Conservation (phyloP, 2,113 vertebrate species). For the Climacteris rufus region DNA sequence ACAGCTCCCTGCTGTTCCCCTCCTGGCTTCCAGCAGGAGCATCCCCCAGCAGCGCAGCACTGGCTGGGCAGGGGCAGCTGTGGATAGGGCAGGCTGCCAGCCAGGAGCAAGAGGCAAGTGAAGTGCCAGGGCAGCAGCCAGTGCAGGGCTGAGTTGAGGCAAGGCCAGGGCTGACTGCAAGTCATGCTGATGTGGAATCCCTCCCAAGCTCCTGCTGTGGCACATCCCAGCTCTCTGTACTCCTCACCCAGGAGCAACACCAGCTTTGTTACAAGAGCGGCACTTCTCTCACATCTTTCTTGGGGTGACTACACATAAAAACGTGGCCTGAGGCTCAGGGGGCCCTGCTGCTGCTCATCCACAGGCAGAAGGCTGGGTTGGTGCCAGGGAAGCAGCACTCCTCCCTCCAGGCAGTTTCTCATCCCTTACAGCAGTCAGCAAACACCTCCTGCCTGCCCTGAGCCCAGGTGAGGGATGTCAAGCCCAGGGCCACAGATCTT, state of each 20-base stretch:
- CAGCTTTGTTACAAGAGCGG: accelerated
- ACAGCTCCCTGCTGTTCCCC: background rate
- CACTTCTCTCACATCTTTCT: background rate
- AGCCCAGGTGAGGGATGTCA: background rate
- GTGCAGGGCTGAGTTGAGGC: accelerated
- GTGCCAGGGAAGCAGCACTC: background rate
- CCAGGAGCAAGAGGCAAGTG: background rate
- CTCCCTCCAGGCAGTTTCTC: background rate
- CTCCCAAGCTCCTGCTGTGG: background rate
- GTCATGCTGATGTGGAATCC: slow-evolving; percentile 25
- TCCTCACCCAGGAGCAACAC: background rate
- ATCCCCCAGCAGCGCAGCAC: background rate
- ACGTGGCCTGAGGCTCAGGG: background rate
- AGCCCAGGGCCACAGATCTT: background rate
- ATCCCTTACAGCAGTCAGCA: background rate
- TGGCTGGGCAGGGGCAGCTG: background rate
- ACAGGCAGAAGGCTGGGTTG: background rate
- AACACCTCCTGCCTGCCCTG: background rate
- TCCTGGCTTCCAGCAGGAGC: background rate
- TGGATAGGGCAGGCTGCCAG: background rate
- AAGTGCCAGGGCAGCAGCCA: background rate
- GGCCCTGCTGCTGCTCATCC: background rate
- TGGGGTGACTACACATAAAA: background rate
- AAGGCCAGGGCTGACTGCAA: slow-evolving; percentile 28
- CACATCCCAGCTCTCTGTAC: background rate